phyloP scores from a whole-genome alignment of 1,140 invertebrate species.

The Myzus persicae region DNA sequence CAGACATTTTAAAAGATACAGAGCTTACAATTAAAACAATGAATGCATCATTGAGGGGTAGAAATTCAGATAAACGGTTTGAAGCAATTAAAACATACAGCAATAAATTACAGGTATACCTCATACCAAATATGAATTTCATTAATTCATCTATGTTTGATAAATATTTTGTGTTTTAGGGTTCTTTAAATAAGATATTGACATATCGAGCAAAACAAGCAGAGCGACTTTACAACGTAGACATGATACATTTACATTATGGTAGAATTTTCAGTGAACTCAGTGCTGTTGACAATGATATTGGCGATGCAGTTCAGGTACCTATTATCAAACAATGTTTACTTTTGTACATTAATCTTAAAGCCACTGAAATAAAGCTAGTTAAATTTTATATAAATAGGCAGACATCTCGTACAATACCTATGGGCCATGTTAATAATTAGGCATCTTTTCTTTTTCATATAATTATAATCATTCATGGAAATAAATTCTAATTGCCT shows the following conservation, averaged over 20 bases:
- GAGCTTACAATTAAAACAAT: constrained; percentile 48
- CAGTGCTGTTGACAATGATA: constrained; percentile 84
- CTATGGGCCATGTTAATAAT: not conserved
- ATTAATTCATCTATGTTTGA: not conserved
- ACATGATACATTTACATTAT: constrained; percentile 83
- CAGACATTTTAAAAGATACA: constrained; percentile 44
- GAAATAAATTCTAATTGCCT: no score
- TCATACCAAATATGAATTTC: not conserved
- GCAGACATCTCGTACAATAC: not conserved
- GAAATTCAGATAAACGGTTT: constrained; percentile 38
- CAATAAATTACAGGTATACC: constrained; percentile 51
- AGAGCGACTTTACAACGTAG: constrained; percentile 72
- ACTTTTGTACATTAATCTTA: constrained; percentile 5
- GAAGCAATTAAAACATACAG: constrained; percentile 54
- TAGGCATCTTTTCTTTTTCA: no score
- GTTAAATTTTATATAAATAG: not conserved
- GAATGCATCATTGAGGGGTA: constrained; percentile 32
- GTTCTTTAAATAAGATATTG: constrained; percentile 53
- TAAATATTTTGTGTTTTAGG: constrained; percentile 4
- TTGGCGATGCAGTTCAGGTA: constrained; percentile 81
- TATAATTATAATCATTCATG: no score
- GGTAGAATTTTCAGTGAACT: constrained; percentile 85
- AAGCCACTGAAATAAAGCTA: not conserved
- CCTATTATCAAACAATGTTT: no score
- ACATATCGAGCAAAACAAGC: constrained; percentile 30